Evolutionary conservation across 2,888 invertebrate species (phyloP).

Genomic region (Nemurella pictetii): DNA sequence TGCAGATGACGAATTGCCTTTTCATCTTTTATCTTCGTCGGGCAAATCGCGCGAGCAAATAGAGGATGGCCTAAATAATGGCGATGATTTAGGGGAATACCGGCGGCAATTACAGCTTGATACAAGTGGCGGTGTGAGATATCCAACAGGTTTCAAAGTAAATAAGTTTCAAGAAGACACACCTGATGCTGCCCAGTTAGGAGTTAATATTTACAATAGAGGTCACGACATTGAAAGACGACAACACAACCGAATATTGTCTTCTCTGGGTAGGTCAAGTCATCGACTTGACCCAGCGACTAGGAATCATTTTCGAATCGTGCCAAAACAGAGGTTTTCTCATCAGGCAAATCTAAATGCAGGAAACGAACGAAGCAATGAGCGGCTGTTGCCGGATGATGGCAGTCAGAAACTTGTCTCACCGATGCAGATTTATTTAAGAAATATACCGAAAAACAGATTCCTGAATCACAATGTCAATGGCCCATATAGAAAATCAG

Average conservation of each 20-base stretch:
- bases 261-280: not conserved
- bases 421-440: not conserved
- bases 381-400: not conserved
- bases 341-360: too few species aligned
- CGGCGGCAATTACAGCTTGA: not conserved
- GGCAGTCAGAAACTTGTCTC: not conserved
- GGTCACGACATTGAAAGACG: not conserved
- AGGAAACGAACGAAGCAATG: too few species aligned
- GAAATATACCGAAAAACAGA: not conserved
- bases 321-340: not conserved
- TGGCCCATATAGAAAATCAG: not conserved
- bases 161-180: not conserved
- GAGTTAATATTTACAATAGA: not conserved
- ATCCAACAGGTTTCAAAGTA: not conserved
- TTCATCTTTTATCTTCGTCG: not conserved
- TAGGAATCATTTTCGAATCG: not conserved
- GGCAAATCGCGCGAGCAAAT: too few species aligned
- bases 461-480: not conserved
- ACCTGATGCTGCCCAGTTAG: not conserved
- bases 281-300: not conserved
- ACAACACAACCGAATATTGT: not conserved
- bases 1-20: not conserved
- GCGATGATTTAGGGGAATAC: not conserved
- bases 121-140: not conserved
- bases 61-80: not conserved